phyloP scores from a whole-genome alignment of 1,140 invertebrate species.

The Sarcophaga bullata region DNA sequence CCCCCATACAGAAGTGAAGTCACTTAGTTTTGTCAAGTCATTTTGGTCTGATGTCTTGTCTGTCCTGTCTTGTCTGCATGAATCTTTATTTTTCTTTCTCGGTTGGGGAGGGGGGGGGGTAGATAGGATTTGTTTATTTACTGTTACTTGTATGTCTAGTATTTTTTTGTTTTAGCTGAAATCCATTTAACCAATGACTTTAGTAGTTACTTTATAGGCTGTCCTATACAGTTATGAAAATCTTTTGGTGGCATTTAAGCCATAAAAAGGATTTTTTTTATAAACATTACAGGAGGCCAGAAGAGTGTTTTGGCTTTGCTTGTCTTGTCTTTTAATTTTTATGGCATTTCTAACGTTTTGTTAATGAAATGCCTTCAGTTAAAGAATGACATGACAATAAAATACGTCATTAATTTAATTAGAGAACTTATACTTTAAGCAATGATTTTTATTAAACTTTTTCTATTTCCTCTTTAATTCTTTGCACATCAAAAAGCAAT shows the following conservation, averaged over 20 bases:
- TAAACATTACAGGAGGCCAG: neutral
- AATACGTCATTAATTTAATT: constrained; percentile 16
- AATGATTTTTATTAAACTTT: neutral
- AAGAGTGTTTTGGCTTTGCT: neutral
- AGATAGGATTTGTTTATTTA: neutral
- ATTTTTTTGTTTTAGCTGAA: neutral
- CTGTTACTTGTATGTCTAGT: neutral
- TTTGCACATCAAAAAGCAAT: neutral
- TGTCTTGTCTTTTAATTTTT: constrained; percentile 23
- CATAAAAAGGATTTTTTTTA: neutral
- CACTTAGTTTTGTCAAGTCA: neutral
- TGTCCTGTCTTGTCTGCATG: neutral
- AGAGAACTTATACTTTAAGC: neutral
- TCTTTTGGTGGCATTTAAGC: neutral
- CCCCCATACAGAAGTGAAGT: no score
- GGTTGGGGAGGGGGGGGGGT: neutral
- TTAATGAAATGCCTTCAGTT: neutral
- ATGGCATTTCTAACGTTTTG: neutral
- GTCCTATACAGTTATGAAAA: no score
- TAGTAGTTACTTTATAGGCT: no score
- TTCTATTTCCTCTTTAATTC: neutral
- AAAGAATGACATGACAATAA: constrained; percentile 1
- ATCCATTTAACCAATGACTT: no score
- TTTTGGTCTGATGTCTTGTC: neutral
- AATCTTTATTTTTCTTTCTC: neutral